A percentile compares a stretch with the other conserved stretches of the same genome.
Evolutionary conservation across 1,140 invertebrate genomes (phyloP).

Genomic region (Lordiphosa clarofinis): DNA sequence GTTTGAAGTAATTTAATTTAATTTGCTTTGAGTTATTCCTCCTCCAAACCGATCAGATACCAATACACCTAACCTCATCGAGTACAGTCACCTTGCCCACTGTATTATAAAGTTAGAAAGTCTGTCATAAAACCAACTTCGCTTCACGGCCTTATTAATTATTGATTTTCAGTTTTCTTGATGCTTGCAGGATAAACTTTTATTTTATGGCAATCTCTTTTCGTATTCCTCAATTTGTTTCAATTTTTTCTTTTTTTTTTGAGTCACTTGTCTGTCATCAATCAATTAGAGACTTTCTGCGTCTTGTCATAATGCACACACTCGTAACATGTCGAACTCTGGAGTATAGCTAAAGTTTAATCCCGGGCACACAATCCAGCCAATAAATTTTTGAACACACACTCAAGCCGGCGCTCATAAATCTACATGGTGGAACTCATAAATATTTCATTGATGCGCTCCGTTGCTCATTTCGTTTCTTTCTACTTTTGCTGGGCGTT

Average conservation of each 20-base stretch:
- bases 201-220: too few species aligned
- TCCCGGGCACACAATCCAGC: conserved; percentile 28
- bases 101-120: too few species aligned
- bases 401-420: conserved; percentile 42
- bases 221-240: too few species aligned
- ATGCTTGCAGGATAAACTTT: conserved; percentile 10
- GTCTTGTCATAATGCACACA: conserved; percentile 24
- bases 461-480: conserved; percentile 31
- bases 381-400: conserved; percentile 61
- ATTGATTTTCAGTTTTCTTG: conserved; percentile 2
- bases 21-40: too few species aligned
- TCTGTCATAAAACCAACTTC: not conserved
- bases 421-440: conserved; percentile 56
- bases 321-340: conserved; percentile 31
- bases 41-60: too few species aligned
- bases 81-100: too few species aligned
- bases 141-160: conserved; percentile 35
- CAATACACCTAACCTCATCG: too few species aligned
- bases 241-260: not conserved
- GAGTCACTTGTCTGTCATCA: conserved; percentile 31
- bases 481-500: conserved; percentile 5
- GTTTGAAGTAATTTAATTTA: too few species aligned
- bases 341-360: conserved; percentile 45
- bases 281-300: conserved; percentile 40
- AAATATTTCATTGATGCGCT: conserved; percentile 61